Percentiles rank a stretch among this genome's conserved stretches.
These are phyloP conservation scores for Centropus bengalensis DNA, from an alignment of 2,113 vertebrate genomes.

Conservation along the genomic window DNA sequence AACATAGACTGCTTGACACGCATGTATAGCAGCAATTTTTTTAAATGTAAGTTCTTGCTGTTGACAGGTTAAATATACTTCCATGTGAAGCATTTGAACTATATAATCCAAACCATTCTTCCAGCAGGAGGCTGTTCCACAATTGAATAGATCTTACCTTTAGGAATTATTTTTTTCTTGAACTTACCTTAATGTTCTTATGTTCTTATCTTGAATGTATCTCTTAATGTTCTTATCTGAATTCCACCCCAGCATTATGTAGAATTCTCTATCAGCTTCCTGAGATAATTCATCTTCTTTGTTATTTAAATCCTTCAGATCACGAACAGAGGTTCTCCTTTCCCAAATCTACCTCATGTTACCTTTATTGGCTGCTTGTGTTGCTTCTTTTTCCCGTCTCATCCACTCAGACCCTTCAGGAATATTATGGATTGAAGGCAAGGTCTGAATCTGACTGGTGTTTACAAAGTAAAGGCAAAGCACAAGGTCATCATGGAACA, in stretches of 20 bases:
- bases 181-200: background rate
- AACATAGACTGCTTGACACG: background rate
- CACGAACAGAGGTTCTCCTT: background rate
- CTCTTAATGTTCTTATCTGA: background rate
- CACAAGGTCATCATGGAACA: background rate
- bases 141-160: background rate
- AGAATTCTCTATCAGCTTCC: background rate
- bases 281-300: background rate
- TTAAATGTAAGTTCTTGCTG: background rate
- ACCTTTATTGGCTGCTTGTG: background rate
- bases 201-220: too few species aligned
- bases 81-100: background rate
- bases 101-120: background rate
- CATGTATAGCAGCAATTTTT: background rate
- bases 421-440: background rate
- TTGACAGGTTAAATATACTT: background rate
- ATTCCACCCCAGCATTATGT: background rate
- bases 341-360: background rate
- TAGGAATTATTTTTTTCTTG: background rate
- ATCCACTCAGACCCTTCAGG: background rate
- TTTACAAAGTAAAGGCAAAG: background rate
- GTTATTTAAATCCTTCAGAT: background rate
- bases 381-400: background rate
- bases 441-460: background rate
- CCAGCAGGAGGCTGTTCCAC: background rate